Percentiles rank a stretch among this genome's conserved stretches.
These are phyloP conservation scores for Gymnothorax reevesii DNA, from an alignment of 2,797 vertebrate species.

Conservation along the genomic window DNA sequence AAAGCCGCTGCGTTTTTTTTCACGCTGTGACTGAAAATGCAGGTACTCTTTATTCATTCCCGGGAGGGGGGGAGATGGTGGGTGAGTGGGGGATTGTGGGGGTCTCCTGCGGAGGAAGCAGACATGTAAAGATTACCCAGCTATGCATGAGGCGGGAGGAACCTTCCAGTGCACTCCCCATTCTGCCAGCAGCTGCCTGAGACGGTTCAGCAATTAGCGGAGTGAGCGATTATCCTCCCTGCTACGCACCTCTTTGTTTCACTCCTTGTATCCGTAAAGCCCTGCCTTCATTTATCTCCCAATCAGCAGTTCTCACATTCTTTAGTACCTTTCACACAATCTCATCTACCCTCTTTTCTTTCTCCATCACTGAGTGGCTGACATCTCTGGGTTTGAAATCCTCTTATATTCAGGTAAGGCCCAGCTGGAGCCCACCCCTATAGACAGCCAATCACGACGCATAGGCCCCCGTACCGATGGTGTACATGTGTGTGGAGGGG, in stretches of 20 bases:
- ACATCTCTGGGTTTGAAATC: conserved; percentile 72
- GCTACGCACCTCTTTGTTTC: conserved; percentile 71
- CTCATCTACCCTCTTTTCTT: conserved; percentile 32
- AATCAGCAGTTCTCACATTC: neutral
- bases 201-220: conserved; percentile 80
- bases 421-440: conserved; percentile 73
- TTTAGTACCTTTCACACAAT: neutral
- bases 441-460: conserved; percentile 80
- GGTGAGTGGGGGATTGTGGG: conserved; percentile 38
- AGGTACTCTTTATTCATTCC: neutral
- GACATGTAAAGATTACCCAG: conserved; percentile 75
- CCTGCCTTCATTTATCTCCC: conserved; percentile 10
- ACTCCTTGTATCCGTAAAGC: conserved; percentile 41
- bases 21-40: neutral
- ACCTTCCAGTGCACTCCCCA: conserved; percentile 66
- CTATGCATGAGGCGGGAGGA: conserved; percentile 67
- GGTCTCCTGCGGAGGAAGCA: conserved; percentile 63
- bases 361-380: conserved; percentile 56
- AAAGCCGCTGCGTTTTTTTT: neutral
- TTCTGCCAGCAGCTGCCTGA: conserved; percentile 74
- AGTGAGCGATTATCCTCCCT: conserved; percentile 81
- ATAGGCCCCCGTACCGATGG: conserved; percentile 74
- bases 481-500: conserved; percentile 46
- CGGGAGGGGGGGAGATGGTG: neutral
- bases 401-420: conserved; percentile 71